Conservation (phyloP, 2,797 vertebrate species). For the Coluber constrictor region DNA sequence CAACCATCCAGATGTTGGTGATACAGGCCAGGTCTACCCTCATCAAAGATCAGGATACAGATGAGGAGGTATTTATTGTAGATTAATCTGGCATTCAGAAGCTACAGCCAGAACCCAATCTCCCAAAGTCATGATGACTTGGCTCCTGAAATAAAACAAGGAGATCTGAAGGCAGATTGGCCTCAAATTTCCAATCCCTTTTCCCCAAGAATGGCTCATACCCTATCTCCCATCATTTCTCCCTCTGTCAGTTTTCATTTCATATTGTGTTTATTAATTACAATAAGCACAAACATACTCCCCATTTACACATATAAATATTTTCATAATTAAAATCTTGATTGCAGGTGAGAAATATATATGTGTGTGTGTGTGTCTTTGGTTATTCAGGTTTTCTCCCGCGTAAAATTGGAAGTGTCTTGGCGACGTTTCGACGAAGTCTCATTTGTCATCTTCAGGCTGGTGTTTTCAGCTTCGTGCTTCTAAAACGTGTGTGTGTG, state of each 20-base stretch:
- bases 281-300: neutral
- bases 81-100: neutral
- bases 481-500: too few relatives aligned
- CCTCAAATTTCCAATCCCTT: neutral
- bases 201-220: neutral
- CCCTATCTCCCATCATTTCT: neutral
- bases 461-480: too few relatives aligned
- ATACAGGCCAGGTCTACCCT: neutral
- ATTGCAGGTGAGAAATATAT: neutral
- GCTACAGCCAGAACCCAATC: neutral
- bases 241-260: neutral
- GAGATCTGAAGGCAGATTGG: neutral
- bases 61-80: neutral
- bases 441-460: too few relatives aligned
- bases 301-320: slow-evolving; percentile 2
- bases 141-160: neutral
- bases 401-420: too few relatives aligned
- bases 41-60: neutral
- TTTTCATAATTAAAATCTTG: neutral
- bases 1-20: neutral
- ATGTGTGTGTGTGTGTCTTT: too few relatives aligned
- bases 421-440: too few relatives aligned
- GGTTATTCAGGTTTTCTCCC: too few relatives aligned
- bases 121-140: neutral
- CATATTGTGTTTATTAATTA: neutral